Evolutionary conservation across 2,113 vertebrate species (phyloP).

Genomic region (Bubo blakistoni): DNA sequence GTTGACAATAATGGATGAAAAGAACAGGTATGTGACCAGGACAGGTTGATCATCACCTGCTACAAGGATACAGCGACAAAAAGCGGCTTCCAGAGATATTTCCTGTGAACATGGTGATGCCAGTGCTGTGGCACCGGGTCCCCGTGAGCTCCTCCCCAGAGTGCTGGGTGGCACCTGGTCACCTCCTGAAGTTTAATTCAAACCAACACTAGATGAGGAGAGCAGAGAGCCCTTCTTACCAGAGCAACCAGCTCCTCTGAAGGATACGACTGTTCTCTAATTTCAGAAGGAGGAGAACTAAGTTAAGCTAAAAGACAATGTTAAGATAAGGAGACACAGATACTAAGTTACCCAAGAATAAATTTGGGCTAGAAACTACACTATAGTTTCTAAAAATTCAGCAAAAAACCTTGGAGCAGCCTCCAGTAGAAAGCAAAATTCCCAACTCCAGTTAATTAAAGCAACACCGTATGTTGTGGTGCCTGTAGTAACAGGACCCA

Average conservation of each 20-base stretch:
- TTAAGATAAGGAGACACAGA: background rate
- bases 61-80: rapidly evolving
- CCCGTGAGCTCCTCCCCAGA: background rate
- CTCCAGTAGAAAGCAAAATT: background rate
- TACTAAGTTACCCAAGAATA: background rate
- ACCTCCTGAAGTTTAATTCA: background rate
- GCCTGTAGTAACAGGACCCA: background rate
- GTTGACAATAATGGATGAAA: background rate
- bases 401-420: background rate
- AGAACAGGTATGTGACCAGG: rapidly evolving
- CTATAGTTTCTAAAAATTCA: background rate
- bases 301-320: background rate
- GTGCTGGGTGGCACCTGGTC: background rate
- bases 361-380: background rate
- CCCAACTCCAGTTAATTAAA: background rate
- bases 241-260: background rate
- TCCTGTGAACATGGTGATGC: background rate
- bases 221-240: background rate
- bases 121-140: background rate
- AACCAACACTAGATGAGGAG: background rate
- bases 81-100: background rate
- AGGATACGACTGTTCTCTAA: background rate
- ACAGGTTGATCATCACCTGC: background rate
- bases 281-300: background rate
- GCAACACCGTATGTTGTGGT: background rate